phyloP scores from a whole-genome alignment of 2,888 invertebrate genomes.

The Apoda limacodes region DNA sequence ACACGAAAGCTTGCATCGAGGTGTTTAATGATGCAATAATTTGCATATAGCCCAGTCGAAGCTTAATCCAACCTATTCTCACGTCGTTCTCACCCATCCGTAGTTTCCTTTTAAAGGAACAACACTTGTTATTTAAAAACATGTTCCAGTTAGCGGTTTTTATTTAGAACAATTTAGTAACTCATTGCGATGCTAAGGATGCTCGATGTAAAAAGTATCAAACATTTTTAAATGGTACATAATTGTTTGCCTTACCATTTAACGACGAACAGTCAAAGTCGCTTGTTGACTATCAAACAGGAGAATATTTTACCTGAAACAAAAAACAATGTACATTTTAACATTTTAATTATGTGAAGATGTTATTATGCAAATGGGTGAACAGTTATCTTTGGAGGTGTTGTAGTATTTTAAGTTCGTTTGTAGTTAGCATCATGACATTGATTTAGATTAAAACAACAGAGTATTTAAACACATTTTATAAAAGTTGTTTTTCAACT shows the following conservation, averaged over 20 bases:
- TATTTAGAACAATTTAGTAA: too few relatives aligned
- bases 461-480: too few relatives aligned
- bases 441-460: too few relatives aligned
- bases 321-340: neutral
- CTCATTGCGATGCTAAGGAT: conserved; percentile 1
- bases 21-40: conserved; percentile 68
- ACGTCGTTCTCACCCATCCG: conserved; percentile 43
- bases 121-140: conserved; percentile 40
- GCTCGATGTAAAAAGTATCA: neutral
- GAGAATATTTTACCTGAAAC: neutral
- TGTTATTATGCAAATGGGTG: too few relatives aligned
- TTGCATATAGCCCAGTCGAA: conserved; percentile 57
- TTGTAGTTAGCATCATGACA: too few relatives aligned
- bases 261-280: too few relatives aligned
- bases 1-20: conserved; percentile 49
- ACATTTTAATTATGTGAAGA: too few relatives aligned
- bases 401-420: too few relatives aligned
- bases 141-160: conserved; percentile 33
- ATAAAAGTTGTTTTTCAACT: too few relatives aligned
- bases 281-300: neutral
- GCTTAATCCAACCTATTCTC: conserved; percentile 50
- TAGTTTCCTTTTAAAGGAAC: conserved; percentile 42
- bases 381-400: too few relatives aligned
- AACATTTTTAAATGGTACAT: neutral
- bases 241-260: neutral